These are phyloP conservation scores for Dendroctonus valens DNA, from an alignment of 1,140 invertebrate genomes.

Conservation along the genomic window DNA sequence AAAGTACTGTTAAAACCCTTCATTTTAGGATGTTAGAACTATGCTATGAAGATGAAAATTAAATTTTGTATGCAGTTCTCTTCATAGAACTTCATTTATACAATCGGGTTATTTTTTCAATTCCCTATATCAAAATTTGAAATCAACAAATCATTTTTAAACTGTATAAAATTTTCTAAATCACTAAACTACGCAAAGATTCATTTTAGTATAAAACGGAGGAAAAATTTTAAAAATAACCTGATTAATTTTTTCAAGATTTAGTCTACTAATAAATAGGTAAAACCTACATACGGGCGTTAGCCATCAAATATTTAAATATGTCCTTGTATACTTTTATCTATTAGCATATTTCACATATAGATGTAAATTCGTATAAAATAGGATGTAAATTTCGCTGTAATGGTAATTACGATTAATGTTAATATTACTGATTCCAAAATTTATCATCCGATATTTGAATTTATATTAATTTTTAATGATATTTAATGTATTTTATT, in stretches of 20 bases:
- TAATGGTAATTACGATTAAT: constrained; percentile 34
- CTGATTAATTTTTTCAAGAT: neutral
- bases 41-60: too few species aligned
- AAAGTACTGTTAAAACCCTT: too few species aligned
- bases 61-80: too few species aligned
- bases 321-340: constrained; percentile 22
- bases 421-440: constrained; percentile 31
- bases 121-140: too few species aligned
- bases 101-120: too few species aligned
- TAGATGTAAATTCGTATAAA: constrained; percentile 37
- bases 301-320: constrained; percentile 12
- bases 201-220: too few species aligned
- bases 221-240: neutral
- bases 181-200: too few species aligned
- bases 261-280: constrained; percentile 6
- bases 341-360: constrained; percentile 24
- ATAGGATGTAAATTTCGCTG: constrained; percentile 39
- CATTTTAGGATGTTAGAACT: too few species aligned
- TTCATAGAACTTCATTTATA: too few species aligned
- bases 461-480: constrained; percentile 33
- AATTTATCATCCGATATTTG: constrained; percentile 23
- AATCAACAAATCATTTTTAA: too few species aligned
- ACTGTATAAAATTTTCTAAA: too few species aligned
- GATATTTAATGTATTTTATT: constrained; percentile 34
- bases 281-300: constrained; percentile 11